These are phyloP conservation scores for Sebastes paucispinis DNA, from an alignment of 2,797 vertebrate genomes.

Conservation along the genomic window DNA sequence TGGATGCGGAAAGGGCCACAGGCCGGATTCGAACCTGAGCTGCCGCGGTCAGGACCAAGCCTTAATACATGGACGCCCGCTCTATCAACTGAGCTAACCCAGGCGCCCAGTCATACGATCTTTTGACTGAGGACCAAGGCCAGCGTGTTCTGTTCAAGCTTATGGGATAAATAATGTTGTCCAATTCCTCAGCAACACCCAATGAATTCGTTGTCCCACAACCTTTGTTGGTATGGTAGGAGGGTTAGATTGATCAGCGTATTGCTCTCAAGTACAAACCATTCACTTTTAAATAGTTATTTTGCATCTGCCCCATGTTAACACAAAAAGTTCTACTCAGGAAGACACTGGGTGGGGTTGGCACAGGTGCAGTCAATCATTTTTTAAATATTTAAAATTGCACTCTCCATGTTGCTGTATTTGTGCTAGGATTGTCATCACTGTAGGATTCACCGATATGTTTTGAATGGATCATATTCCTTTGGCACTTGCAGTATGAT, in stretches of 20 bases:
- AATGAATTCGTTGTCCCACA: not conserved
- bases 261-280: not conserved
- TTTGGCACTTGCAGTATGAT: slow-evolving; percentile 25
- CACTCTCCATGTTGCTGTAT: not conserved
- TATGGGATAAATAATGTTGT: not conserved
- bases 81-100: too few species aligned
- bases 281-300: not conserved
- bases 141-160: slow-evolving; percentile 4
- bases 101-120: slow-evolving; percentile 43
- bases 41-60: too few species aligned
- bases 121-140: slow-evolving; percentile 39
- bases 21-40: too few species aligned
- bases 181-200: not conserved
- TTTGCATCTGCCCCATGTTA: not conserved
- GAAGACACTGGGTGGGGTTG: not conserved
- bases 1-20: too few species aligned
- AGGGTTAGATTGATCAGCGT: not conserved
- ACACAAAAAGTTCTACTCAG: not conserved
- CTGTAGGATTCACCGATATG: not conserved
- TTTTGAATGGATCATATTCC: slow-evolving; percentile 41
- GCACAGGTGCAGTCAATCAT: not conserved
- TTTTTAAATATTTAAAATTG: not conserved
- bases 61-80: too few species aligned
- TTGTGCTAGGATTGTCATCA: not conserved
- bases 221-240: not conserved